Evolutionary conservation across 2,113 vertebrate species (phyloP).

Genomic region (Platycercus adscitus): DNA sequence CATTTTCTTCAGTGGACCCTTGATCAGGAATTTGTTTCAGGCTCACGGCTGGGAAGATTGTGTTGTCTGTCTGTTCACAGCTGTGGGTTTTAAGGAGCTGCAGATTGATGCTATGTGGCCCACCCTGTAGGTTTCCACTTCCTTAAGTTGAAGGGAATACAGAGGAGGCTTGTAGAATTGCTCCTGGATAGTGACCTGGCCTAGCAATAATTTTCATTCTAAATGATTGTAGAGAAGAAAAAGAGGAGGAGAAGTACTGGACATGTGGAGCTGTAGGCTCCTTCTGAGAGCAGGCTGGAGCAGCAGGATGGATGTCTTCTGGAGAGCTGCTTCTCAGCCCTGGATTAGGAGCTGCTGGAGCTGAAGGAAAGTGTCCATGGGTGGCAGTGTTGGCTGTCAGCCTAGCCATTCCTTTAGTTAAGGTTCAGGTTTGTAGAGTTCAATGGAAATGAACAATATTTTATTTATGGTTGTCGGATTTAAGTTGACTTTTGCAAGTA

Average conservation of each 20-base stretch:
- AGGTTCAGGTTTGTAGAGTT: background rate
- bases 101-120: background rate
- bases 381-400: background rate
- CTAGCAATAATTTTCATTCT: background rate
- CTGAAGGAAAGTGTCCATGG: accelerated
- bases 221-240: background rate
- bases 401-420: background rate
- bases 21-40: background rate
- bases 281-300: background rate
- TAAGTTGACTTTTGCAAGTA: background rate
- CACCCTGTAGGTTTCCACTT: background rate
- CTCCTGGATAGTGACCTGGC: background rate
- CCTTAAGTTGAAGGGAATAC: background rate
- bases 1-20: background rate
- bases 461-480: background rate
- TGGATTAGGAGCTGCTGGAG: too few relatives aligned
- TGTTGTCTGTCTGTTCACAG: background rate
- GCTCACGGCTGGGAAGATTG: background rate
- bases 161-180: background rate
- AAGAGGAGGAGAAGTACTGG: background rate
- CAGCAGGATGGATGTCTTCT: background rate
- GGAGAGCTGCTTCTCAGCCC: background rate
- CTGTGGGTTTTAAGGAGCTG: background rate
- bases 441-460: background rate
- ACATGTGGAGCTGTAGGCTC: background rate